Evolutionary conservation across 2,113 vertebrate genomes (phyloP).

Genomic region (Pseudolaguvia tuberculata): DNA sequence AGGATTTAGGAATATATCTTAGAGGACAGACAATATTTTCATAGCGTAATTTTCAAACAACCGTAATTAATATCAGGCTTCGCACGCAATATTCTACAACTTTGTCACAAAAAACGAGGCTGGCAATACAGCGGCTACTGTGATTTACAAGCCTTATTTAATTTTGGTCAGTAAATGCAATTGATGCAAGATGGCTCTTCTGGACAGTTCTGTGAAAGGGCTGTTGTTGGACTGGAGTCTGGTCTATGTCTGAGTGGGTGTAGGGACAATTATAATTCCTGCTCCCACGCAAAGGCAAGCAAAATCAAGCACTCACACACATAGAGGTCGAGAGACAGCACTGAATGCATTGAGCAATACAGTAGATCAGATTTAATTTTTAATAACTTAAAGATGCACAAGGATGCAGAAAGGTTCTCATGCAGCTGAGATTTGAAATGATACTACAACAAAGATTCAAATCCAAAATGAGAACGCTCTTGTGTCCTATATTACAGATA

Average conservation of each 20-base stretch:
- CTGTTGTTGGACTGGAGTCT: conserved; percentile 49
- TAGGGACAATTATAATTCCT: conserved; percentile 45
- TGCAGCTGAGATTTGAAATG: background rate
- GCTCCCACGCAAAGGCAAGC: conserved; percentile 39
- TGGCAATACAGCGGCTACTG: conserved; percentile 45
- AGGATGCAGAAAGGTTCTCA: background rate
- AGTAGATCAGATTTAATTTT: conserved; percentile 38
- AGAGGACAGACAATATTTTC: background rate
- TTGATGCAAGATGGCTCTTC: conserved; percentile 51
- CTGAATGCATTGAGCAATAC: conserved; percentile 39
- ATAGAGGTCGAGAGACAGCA: conserved; percentile 17
- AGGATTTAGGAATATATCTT: background rate
- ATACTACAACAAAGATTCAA: conserved; percentile 1
- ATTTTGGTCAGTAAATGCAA: conserved; percentile 54
- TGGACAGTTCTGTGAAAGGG: conserved; percentile 47
- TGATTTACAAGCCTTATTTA: conserved; percentile 49
- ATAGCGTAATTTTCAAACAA: conserved; percentile 11
- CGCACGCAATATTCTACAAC: conserved; percentile 48
- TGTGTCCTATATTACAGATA: conserved; percentile 13
- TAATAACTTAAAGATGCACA: background rate
- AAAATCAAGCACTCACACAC: conserved; percentile 21
- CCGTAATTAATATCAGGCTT: conserved; percentile 40
- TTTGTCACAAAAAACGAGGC: conserved; percentile 39
- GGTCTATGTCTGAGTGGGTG: conserved; percentile 50
- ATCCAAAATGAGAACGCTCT: conserved; percentile 24